Evolutionary conservation across 2,888 invertebrate genomes (phyloP).

Genomic region (Stenotaenia linearis): DNA sequence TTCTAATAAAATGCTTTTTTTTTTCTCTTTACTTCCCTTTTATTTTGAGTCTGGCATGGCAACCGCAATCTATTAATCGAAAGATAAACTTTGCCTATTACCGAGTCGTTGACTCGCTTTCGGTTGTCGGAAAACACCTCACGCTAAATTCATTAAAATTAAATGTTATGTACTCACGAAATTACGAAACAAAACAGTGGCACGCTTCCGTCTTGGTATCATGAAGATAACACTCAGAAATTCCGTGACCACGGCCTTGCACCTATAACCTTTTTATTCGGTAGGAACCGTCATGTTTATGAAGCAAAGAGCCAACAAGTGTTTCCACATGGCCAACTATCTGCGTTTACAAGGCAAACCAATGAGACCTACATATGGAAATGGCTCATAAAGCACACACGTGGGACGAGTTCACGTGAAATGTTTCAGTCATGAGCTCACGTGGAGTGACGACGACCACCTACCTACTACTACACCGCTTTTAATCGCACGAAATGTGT

Average conservation of each 20-base stretch:
- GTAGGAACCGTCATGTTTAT: background rate
- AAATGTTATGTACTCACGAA: background rate
- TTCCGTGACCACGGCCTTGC: background rate
- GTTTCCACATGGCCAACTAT: slow-evolving; percentile 19
- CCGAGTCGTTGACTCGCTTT: background rate
- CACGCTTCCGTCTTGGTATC: background rate
- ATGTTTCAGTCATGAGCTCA: slow-evolving; percentile 26
- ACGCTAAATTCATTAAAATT: background rate
- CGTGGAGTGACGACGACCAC: slow-evolving; percentile 24
- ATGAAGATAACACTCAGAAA: background rate
- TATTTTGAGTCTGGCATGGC: background rate
- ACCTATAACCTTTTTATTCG: background rate
- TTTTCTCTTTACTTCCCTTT: background rate
- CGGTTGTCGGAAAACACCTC: background rate
- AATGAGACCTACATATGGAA: slow-evolving; percentile 20
- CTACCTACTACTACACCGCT: background rate
- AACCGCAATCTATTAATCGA: slow-evolving; percentile 6
- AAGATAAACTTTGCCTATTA: background rate
- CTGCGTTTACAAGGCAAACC: slow-evolving; percentile 10
- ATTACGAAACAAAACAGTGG: background rate
- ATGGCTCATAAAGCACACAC: slow-evolving; percentile 24
- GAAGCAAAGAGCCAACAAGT: slow-evolving; percentile 1
- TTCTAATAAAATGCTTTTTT: slow-evolving; percentile 17
- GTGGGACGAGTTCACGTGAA: slow-evolving; percentile 17
- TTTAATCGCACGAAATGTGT: background rate